Conservation (phyloP, 2,113 vertebrate species). For the Onychostoma macrolepis region DNA sequence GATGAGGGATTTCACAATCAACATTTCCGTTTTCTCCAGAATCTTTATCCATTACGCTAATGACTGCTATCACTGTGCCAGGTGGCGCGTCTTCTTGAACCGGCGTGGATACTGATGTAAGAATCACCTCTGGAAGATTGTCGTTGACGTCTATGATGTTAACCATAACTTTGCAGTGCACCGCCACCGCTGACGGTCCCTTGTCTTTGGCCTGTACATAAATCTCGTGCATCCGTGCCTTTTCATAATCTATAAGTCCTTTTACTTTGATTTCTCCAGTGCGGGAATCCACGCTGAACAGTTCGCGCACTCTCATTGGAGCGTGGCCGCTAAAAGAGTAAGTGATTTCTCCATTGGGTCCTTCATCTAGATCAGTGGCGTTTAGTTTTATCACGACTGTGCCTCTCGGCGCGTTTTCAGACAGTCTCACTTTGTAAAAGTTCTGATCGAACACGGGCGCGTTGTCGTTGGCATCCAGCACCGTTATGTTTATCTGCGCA, state of each 20-base stretch:
- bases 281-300: conserved; percentile 39
- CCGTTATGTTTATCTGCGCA: conserved; percentile 60
- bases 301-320: conserved; percentile 28
- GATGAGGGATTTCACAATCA: conserved; percentile 33
- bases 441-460: conserved; percentile 60
- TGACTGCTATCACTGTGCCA: conserved; percentile 48
- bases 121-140: conserved; percentile 53
- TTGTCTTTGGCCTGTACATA: conserved; percentile 49
- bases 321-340: conserved; percentile 53
- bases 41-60: conserved; percentile 53
- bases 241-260: conserved; percentile 51
- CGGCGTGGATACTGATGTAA: conserved; percentile 38
- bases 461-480: conserved; percentile 70
- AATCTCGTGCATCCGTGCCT: conserved; percentile 46
- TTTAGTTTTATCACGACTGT: conserved; percentile 62
- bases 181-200: conserved; percentile 64
- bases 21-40: conserved; percentile 47
- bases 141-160: conserved; percentile 50
- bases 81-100: conserved; percentile 46
- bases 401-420: conserved; percentile 60
- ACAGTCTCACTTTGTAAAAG: conserved; percentile 60
- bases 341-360: conserved; percentile 56
- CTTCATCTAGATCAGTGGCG: conserved; percentile 68
- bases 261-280: conserved; percentile 49
- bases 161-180: conserved; percentile 50